Evolutionary conservation across 2,113 vertebrate species (phyloP).

Genomic region (Amphilophus citrinellus): DNA sequence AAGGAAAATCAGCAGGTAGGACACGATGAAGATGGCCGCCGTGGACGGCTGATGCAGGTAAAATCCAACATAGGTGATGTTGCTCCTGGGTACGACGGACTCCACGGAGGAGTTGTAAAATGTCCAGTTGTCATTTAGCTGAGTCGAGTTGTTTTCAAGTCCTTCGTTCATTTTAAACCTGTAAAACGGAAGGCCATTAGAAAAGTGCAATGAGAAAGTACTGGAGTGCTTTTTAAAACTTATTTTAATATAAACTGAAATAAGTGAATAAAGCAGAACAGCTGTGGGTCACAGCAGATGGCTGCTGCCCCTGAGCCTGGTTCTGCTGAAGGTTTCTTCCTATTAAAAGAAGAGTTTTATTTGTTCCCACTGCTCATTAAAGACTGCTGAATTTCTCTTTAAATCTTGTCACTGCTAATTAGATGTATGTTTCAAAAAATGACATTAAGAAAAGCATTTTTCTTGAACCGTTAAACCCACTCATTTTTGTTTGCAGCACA

Average conservation of each 20-base stretch:
- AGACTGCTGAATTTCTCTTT: no score
- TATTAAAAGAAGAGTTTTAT: no score
- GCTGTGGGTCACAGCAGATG: no score
- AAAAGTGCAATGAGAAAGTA: no score
- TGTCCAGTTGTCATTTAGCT: conserved; percentile 73
- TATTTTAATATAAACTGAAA: neutral
- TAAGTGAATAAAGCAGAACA: no score
- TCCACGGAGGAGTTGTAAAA: conserved; percentile 66
- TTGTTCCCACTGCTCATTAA: no score
- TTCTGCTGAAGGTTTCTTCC: no score
- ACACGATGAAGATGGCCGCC: conserved; percentile 88
- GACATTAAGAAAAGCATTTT: no score
- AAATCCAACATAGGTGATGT: conserved; percentile 90
- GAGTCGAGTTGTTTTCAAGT: conserved; percentile 76
- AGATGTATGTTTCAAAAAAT: no score
- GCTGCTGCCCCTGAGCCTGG: no score
- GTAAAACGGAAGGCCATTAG: conserved; percentile 4
- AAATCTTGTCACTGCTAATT: no score
- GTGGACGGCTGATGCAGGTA: conserved; percentile 89
- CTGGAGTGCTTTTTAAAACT: neutral
- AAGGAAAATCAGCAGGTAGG: conserved; percentile 93
- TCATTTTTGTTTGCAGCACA: neutral
- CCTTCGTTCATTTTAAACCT: conserved; percentile 77
- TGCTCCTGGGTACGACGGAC: conserved; percentile 63
- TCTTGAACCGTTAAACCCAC: no score